Evolutionary conservation across 2,888 invertebrate genomes (phyloP).

Genomic region (Morpho achilles): DNA sequence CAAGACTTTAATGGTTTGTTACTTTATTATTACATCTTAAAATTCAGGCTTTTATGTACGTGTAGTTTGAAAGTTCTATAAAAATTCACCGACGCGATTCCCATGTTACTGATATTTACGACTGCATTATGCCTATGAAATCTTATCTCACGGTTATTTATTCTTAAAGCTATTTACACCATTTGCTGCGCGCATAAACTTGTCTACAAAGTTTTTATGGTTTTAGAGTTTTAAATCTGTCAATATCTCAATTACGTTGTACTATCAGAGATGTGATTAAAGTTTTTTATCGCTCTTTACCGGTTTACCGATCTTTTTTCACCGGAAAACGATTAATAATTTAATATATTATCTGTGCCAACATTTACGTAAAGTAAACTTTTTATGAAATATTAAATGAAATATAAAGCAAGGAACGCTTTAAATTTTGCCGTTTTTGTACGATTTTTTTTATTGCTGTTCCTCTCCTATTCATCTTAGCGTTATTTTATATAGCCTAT

Average conservation of each 20-base stretch:
- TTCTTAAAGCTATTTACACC: background rate
- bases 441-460: too few species aligned
- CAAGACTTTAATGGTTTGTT: constrained; percentile 7
- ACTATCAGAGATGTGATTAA: constrained; percentile 2
- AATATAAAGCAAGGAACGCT: too few species aligned
- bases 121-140: constrained; percentile 5
- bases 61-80: constrained; percentile 10
- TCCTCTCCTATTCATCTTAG: too few species aligned
- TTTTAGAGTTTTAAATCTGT: constrained; percentile 6
- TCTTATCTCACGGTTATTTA: constrained; percentile 3
- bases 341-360: too few species aligned
- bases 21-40: constrained; percentile 8
- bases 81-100: constrained; percentile 11
- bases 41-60: constrained; percentile 10
- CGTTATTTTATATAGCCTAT: too few species aligned
- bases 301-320: too few species aligned
- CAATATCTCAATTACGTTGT: constrained; percentile 7
- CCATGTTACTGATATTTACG: constrained; percentile 6
- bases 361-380: too few species aligned
- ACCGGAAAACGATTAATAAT: too few species aligned
- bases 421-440: too few species aligned
- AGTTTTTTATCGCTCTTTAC: background rate
- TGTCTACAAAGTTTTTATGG: constrained; percentile 12
- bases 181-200: constrained; percentile 1
- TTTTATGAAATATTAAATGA: too few species aligned